Evolutionary conservation across 2,797 vertebrate genomes (phyloP).

Genomic region (Clamator glandarius): DNA sequence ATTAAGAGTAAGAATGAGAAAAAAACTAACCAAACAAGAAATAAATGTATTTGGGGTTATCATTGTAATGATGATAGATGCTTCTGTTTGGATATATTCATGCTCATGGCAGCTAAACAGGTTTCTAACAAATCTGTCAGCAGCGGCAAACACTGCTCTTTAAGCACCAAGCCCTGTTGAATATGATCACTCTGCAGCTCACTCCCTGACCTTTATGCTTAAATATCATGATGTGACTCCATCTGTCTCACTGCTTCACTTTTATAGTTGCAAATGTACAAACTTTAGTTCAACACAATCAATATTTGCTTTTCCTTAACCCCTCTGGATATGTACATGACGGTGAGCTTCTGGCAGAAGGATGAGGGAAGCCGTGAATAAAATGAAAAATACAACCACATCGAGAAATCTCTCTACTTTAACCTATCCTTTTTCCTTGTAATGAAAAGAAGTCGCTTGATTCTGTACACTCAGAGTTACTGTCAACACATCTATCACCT

Average conservation of each 20-base stretch:
- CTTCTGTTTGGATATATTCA: constrained; percentile 21
- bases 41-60: neutral
- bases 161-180: constrained; percentile 15
- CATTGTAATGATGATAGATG: neutral
- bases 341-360: neutral
- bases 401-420: neutral
- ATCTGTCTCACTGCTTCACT: constrained; percentile 58
- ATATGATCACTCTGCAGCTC: constrained; percentile 40
- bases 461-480: neutral
- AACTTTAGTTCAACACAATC: constrained; percentile 39
- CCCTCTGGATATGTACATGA: neutral
- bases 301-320: constrained; percentile 68
- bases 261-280: neutral
- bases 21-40: neutral
- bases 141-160: constrained; percentile 15
- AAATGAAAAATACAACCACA: constrained; percentile 13
- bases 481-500: neutral
- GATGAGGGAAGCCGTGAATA: neutral
- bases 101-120: neutral
- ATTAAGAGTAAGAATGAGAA: neutral
- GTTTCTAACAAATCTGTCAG: constrained; percentile 34
- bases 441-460: neutral
- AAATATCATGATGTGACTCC: constrained; percentile 49
- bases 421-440: neutral
- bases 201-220: constrained; percentile 56